These are phyloP conservation scores for Cyprinodon diabolis DNA, from an alignment of 2,797 vertebrate genomes.

Conservation along the genomic window DNA sequence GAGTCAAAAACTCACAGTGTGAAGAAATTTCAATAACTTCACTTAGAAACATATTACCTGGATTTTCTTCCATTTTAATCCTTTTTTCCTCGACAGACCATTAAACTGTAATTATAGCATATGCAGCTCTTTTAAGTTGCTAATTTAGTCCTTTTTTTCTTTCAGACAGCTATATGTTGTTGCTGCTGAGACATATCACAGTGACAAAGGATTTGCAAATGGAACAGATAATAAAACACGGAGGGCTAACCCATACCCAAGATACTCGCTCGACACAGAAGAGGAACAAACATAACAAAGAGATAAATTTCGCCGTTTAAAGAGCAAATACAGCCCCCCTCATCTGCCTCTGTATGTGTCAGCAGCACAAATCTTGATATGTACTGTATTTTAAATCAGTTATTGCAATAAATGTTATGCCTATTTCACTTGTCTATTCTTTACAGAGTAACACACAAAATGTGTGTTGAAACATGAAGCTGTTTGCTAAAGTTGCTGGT, in stretches of 20 bases:
- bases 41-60: not conserved
- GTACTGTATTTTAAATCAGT: not conserved
- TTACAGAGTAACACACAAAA: not conserved
- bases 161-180: constrained; percentile 1
- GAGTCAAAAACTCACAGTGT: constrained; percentile 43
- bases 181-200: constrained; percentile 1
- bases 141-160: constrained; percentile 18
- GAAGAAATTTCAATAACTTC: constrained; percentile 33
- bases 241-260: constrained; percentile 45
- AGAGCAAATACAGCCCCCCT: constrained; percentile 26
- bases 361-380: not conserved
- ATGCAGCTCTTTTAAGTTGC: not conserved
- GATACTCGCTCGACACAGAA: constrained; percentile 10
- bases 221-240: constrained; percentile 41
- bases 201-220: constrained; percentile 30
- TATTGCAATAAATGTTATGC: not conserved
- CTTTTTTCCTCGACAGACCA: not conserved
- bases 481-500: not conserved
- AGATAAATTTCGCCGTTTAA: constrained; percentile 26
- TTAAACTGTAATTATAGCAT: not conserved
- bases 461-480: not conserved
- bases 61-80: not conserved
- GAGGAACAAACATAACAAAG: not conserved
- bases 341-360: constrained; percentile 8
- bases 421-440: not conserved